Conservation (phyloP, 2,888 invertebrate species). For the Agriopis aurantiaria region DNA sequence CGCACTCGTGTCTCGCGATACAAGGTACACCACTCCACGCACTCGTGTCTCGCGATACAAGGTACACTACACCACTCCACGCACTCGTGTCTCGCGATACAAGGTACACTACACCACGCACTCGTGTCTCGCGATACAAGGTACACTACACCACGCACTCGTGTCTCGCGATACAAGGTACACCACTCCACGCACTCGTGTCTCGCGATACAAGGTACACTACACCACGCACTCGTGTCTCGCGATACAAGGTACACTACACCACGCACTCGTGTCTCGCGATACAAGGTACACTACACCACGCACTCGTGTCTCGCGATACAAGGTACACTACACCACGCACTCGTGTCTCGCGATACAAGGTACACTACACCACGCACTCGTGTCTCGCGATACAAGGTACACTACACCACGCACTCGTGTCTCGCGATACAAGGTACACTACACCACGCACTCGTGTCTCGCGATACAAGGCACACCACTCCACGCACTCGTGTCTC, state of each 20-base stretch:
- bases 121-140: conserved; percentile 51
- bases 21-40: conserved; percentile 34
- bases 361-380: conserved; percentile 10
- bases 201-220: too few relatives aligned
- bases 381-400: conserved; percentile 40
- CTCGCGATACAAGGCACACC: conserved; percentile 39
- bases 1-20: conserved; percentile 55
- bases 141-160: neutral
- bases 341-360: conserved; percentile 52
- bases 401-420: neutral
- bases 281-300: conserved; percentile 14
- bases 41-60: conserved; percentile 50
- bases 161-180: conserved; percentile 41
- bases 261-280: conserved; percentile 32
- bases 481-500: conserved; percentile 25
- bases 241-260: conserved; percentile 37
- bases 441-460: too few relatives aligned
- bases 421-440: too few relatives aligned
- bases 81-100: conserved; percentile 54
- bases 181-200: neutral
- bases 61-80: conserved; percentile 14
- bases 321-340: too few relatives aligned
- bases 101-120: conserved; percentile 34
- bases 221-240: too few relatives aligned
- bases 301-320: too few relatives aligned